Evolutionary conservation across 2,113 vertebrate genomes (phyloP), one percentile per base, ranked within the genome.

Genomic region (Artemisiospiza belli): DNA sequence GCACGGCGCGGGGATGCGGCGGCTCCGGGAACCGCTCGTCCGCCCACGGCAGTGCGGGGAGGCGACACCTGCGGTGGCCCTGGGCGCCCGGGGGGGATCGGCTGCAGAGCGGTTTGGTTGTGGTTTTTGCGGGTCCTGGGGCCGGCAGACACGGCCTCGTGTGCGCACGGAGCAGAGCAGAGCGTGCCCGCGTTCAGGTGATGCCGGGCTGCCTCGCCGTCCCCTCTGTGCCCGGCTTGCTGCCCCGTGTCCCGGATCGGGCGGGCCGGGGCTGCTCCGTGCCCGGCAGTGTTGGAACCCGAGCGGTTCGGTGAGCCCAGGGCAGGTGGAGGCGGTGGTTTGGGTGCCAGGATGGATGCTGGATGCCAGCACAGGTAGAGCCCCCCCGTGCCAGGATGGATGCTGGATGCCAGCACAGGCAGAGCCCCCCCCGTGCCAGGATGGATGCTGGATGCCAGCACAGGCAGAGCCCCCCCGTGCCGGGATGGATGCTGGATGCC

Each of bases 241-340:
- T 47, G 69, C 69, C 74, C 84, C 31, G 35, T 18, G 83, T 10
- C 2, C 25, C 1, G 76, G 10, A 39, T 64, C 80, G 0, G 13
- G 70, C 57, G 21, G 86, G 52, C 58, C 2, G 55, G 12, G 13
- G 46, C 77, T 5, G 52, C 37, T 59, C 43, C 82, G 28, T 44
- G 8, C 51, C 63, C 37, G 37, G 57, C 82, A 88, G 55, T 80
- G 80, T 90, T 93, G 69, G 62, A 90, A 80, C 90, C 41, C 14
- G 0, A 6, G 1, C 30, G 0, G 35, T 6, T 69, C 14, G 3
- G n/a, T 10, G 82, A 10, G 13, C 61, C 54, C 83, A 1, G 35
- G 2, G 3, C 25, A 1, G 70, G 54, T 15, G n/a, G 83, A 57
- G 79, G 73, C 8, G 33, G 52, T 2, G 70, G 16, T 33, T 61